Percentiles rank a stretch among this genome's conserved stretches.
Conservation (phyloP, 1,140 invertebrate genomes). For the Oreohelix idahoensis region DNA sequence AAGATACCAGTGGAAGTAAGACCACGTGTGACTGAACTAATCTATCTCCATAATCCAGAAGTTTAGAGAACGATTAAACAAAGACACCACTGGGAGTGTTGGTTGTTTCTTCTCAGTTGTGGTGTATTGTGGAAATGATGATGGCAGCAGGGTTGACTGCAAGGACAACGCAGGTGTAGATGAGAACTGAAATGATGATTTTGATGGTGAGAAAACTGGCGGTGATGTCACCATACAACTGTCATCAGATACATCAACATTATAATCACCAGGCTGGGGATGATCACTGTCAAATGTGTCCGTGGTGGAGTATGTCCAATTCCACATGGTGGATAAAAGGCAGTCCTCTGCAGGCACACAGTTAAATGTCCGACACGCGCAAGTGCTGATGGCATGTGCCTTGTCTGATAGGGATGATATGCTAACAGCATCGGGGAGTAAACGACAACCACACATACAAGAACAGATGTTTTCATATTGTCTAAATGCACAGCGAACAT, state of each 20-base stretch:
- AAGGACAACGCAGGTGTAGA: not conserved
- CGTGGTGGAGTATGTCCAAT: constrained; percentile 2
- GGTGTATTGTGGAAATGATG: not conserved
- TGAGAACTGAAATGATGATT: not conserved
- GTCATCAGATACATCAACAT: not conserved
- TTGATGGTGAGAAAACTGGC: not conserved
- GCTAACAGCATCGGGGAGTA: too few species aligned
- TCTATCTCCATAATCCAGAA: constrained; percentile 30
- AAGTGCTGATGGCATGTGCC: too few species aligned
- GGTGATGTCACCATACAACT: not conserved
- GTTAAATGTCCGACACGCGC: too few species aligned
- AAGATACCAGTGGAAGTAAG: constrained; percentile 13
- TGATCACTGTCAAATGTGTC: not conserved
- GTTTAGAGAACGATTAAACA: constrained; percentile 21
- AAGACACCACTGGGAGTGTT: constrained; percentile 14
- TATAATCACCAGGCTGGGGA: constrained; percentile 22
- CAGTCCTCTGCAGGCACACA: too few species aligned
- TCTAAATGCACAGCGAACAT: too few species aligned
- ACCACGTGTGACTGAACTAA: too few species aligned
- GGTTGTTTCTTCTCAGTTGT: not conserved
- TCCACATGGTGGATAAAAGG: not conserved
- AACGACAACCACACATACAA: too few species aligned
- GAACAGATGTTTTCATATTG: too few species aligned
- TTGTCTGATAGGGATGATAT: too few species aligned
- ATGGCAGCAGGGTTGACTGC: too few species aligned